Evolutionary conservation across 2,888 invertebrate genomes (phyloP), one percentile per base, ranked within the genome.

Genomic region (Hemaris fuciformis): DNA sequence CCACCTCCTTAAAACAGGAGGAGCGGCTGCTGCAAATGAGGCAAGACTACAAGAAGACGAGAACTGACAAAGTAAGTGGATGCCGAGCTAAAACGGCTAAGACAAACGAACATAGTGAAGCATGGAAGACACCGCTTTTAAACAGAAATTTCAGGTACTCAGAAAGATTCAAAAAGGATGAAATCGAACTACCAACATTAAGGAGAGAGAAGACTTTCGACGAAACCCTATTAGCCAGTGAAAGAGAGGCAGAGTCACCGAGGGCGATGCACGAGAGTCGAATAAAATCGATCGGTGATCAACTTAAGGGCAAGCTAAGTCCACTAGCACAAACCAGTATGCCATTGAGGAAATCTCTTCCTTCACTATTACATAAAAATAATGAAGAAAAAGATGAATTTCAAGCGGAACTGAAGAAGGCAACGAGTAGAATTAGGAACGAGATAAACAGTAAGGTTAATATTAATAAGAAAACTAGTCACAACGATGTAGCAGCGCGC

Each of bases 381-480:
- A 92, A 82, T 86, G 91, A 90, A 87, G 92, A 90, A 89, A 91
- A 91, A 85, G 91, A 91, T 84, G 92, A 93, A 85, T 93, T 93
- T 88, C 91, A 91, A 86, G 81, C 86, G 61, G 93, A 93, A 85
- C 84, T 93, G 34, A 91, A 90, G 72, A 91, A 91, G 77, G 93
- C 93, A 62, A 93, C 93, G 73, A 91, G 80, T 90, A 93, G 88
- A 74, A 88, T 93, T 83, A 91, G 90, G 80, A 86, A 80, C 74
- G 90, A 91, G 76, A 78, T 91, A 89, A 87, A 87, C 70, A 85
- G 72, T 90, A 90, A 87, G 87, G 72, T 81, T 86, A 90, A 85
- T 86, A 71, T 89, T 80, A 90, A 82, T 85, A 85, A 85, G 84
- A 89, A 86, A 89, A 81, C 91, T 89, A 93, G 92, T 91, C 91